Evolutionary conservation across 2,797 vertebrate species (phyloP).

Genomic region (Falco naumanni): DNA sequence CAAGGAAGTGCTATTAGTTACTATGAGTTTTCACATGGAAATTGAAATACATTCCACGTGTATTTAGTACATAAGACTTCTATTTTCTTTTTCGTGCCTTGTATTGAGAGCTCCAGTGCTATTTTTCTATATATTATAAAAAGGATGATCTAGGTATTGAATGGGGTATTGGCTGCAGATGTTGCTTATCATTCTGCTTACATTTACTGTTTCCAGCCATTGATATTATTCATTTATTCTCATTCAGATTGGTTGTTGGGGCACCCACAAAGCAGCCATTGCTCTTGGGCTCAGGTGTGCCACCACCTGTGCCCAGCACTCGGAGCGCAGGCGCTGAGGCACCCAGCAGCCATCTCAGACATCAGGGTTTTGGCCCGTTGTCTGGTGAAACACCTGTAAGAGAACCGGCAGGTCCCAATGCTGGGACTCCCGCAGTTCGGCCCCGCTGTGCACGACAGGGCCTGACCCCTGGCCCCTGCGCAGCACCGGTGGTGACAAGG

Average conservation of each 20-base stretch:
- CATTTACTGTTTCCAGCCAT: neutral
- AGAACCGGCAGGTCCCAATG: neutral
- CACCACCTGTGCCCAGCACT: neutral
- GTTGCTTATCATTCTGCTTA: neutral
- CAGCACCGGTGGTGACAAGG: neutral
- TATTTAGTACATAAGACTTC: neutral
- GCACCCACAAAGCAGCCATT: neutral
- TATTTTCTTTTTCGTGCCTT: neutral
- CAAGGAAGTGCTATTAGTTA: neutral
- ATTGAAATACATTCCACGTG: neutral
- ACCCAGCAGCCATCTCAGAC: neutral
- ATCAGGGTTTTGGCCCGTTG: neutral
- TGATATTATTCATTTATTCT: neutral
- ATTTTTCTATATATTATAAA: neutral
- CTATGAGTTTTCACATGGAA: neutral
- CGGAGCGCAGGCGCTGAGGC: neutral
- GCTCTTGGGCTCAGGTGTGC: neutral
- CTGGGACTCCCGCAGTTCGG: neutral
- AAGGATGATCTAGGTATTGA: neutral
- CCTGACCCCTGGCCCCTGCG: neutral
- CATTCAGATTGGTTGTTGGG: neutral
- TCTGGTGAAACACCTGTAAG: neutral
- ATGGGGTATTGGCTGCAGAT: neutral
- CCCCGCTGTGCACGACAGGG: neutral
- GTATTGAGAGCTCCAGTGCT: neutral